Evolutionary conservation across 2,888 invertebrate species (phyloP).

Genomic region (Drosophila demipolita): DNA sequence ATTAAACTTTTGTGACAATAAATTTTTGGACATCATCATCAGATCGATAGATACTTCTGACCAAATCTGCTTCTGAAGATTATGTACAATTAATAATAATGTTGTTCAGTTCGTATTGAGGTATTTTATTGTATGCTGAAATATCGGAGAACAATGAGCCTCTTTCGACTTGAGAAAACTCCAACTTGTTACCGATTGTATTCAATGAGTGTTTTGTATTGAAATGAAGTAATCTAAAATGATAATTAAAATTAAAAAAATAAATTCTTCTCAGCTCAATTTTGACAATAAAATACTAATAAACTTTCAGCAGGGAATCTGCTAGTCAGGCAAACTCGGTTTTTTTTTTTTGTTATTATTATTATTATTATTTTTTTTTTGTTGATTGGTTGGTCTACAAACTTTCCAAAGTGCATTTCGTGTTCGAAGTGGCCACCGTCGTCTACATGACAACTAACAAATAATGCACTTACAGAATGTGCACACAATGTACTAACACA

Average conservation of each 20-base stretch:
- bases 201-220: not conserved
- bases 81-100: not conserved
- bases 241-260: too few relatives aligned
- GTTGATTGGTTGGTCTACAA: constrained; percentile 38
- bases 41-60: not conserved
- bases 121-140: not conserved
- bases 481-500: constrained; percentile 47
- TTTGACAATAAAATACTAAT: not conserved
- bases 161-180: not conserved
- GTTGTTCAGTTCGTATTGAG: not conserved
- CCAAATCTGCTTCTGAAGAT: not conserved
- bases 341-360: not conserved
- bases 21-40: not conserved
- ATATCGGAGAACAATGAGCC: not conserved
- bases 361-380: constrained; percentile 2
- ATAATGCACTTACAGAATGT: constrained; percentile 63
- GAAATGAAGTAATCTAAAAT: not conserved
- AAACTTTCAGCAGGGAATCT: not conserved
- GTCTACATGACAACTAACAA: constrained; percentile 69
- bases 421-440: constrained; percentile 64
- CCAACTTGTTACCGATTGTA: not conserved
- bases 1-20: not conserved
- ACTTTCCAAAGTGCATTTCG: constrained; percentile 73
- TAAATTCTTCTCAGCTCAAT: too few relatives aligned
- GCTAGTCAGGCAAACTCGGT: not conserved